Conservation (phyloP, 2,888 invertebrate genomes). For the Bursaphelenchus okinawaensis region DNA sequence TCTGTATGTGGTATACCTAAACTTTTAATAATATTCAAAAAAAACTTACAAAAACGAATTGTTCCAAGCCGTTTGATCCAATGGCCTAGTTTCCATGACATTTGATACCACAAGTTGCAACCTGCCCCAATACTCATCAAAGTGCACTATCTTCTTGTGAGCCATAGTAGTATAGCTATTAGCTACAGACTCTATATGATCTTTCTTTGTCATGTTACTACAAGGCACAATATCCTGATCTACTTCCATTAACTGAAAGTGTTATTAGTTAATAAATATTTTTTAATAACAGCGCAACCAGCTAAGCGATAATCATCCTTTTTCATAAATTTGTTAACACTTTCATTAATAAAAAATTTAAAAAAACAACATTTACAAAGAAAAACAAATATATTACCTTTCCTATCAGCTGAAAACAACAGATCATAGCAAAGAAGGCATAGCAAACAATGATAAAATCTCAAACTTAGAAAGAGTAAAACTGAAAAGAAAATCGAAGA, state of each 20-base stretch:
- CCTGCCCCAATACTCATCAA: slow-evolving; percentile 6
- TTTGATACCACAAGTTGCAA: background rate
- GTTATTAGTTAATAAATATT: no score
- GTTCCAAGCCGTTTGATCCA: background rate
- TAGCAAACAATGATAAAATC: background rate
- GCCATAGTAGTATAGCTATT: background rate
- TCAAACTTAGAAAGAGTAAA: background rate
- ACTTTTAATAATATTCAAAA: no score
- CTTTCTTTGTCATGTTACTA: no score
- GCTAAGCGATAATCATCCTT: no score
- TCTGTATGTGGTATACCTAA: no score
- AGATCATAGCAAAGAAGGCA: background rate
- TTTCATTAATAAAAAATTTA: no score
- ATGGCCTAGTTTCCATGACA: background rate
- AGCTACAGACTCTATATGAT: no score
- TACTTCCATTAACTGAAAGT: no score
- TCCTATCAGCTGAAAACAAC: background rate
- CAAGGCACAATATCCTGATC: no score
- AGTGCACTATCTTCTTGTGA: background rate
- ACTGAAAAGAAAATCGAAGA: background rate
- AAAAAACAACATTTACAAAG: no score
- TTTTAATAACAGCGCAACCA: no score
- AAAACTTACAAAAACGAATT: slow-evolving; percentile 9
- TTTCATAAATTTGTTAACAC: no score
- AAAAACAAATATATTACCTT: background rate